phyloP scores from a whole-genome alignment of 2,888 invertebrate genomes.

The Rhopalosiphum nymphaeae region DNA sequence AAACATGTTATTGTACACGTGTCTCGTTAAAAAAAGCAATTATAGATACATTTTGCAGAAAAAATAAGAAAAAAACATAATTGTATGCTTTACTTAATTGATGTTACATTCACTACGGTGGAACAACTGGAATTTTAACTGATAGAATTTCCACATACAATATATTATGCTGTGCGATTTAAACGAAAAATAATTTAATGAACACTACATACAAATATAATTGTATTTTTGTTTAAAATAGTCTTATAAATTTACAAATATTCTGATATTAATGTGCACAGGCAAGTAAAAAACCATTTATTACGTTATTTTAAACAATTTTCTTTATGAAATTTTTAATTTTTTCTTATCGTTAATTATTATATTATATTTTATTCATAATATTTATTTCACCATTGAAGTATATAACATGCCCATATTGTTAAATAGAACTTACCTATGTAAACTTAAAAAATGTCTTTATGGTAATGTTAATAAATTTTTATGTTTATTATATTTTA shows the following conservation, averaged over 20 bases:
- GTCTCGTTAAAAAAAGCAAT: not conserved
- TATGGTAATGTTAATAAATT: too few species aligned
- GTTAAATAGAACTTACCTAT: not conserved
- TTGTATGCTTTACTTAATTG: not conserved
- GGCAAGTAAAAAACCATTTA: not conserved
- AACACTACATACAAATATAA: not conserved
- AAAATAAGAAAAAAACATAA: slow-evolving; percentile 28
- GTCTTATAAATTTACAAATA: too few species aligned
- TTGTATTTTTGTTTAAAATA: not conserved
- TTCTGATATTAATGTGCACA: not conserved
- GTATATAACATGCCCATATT: not conserved
- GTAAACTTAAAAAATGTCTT: not conserved
- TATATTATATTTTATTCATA: too few species aligned
- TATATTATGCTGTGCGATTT: not conserved
- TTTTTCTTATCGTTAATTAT: not conserved
- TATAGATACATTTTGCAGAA: slow-evolving; percentile 1
- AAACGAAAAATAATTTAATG: not conserved
- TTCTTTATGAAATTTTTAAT: not conserved
- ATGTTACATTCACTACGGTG: not conserved
- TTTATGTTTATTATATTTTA: not conserved
- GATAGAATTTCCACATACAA: not conserved
- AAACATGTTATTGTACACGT: slow-evolving; percentile 22
- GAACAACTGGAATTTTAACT: not conserved
- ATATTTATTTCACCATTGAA: not conserved
- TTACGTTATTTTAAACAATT: not conserved